phyloP scores from a whole-genome alignment of 2,113 vertebrate genomes.

The Datnioides undecimradiatus region DNA sequence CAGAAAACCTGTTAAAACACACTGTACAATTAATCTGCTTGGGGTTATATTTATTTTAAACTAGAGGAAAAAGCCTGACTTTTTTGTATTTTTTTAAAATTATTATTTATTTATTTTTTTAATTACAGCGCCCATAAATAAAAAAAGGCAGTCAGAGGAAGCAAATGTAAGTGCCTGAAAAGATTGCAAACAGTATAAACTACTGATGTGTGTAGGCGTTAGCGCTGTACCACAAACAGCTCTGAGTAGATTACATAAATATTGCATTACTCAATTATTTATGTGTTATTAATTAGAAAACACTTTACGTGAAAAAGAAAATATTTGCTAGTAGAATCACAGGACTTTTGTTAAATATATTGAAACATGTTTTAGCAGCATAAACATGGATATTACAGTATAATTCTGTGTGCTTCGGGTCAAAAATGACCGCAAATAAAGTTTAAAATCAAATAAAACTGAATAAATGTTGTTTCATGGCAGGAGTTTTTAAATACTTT shows the following conservation, averaged over 20 bases:
- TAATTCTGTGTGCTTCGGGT: slow-evolving; percentile 18
- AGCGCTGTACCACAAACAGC: slow-evolving; percentile 50
- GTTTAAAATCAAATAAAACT: slow-evolving; percentile 11
- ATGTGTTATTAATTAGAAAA: slow-evolving; percentile 67
- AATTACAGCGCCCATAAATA: slow-evolving; percentile 67
- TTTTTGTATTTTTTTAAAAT: slow-evolving; percentile 52
- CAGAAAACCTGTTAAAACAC: slow-evolving; percentile 45
- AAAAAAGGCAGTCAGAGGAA: slow-evolving; percentile 53
- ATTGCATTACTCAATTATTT: slow-evolving; percentile 68
- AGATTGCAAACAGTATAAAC: slow-evolving; percentile 51
- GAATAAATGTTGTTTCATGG: slow-evolving; percentile 4
- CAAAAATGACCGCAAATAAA: slow-evolving; percentile 31
- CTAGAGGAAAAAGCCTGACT: slow-evolving; percentile 49
- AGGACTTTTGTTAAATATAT: slow-evolving; percentile 44
- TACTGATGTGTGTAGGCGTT: slow-evolving; percentile 49
- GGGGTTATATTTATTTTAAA: slow-evolving; percentile 72
- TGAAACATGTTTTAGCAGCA: slow-evolving; percentile 36
- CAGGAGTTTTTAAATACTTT: not conserved
- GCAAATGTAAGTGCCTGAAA: slow-evolving; percentile 57
- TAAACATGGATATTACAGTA: slow-evolving; percentile 28
- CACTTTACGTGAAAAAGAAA: slow-evolving; percentile 62
- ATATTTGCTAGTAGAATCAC: slow-evolving; percentile 60
- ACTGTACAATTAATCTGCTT: slow-evolving; percentile 54
- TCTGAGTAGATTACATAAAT: slow-evolving; percentile 71
- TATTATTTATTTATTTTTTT: slow-evolving; percentile 39